phyloP scores from a whole-genome alignment of 1,140 invertebrate species.

The Eupristina koningsbergeri region DNA sequence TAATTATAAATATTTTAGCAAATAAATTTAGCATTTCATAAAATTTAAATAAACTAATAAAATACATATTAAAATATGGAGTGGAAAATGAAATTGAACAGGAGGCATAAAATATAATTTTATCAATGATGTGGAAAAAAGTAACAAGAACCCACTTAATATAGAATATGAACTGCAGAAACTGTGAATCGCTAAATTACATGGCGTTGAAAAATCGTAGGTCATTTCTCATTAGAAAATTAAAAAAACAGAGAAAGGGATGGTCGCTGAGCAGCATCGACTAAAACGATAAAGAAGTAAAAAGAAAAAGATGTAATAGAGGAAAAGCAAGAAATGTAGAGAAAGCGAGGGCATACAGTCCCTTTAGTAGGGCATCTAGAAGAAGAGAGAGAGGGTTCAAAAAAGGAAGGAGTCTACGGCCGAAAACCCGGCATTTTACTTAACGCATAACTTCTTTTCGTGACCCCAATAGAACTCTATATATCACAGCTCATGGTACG shows the following conservation, averaged over 20 bases:
- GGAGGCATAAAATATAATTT: not conserved
- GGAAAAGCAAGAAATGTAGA: not conserved
- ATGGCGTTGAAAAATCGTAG: not conserved
- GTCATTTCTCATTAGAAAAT: slow-evolving; percentile 21
- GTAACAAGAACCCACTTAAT: not conserved
- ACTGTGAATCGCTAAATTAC: not conserved
- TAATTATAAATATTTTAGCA: too few relatives aligned
- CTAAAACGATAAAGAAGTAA: not conserved
- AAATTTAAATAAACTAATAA: too few relatives aligned
- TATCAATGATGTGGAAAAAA: not conserved
- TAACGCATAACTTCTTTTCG: slow-evolving; percentile 60
- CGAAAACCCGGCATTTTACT: slow-evolving; percentile 55
- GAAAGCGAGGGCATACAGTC: slow-evolving; percentile 22
- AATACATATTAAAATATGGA: too few relatives aligned
- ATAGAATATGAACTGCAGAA: not conserved
- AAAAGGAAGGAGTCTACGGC: not conserved
- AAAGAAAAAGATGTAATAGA: not conserved
- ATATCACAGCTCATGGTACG: slow-evolving; percentile 45
- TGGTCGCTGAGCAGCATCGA: not conserved
- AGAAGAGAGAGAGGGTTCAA: not conserved
- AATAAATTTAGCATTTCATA: too few relatives aligned
- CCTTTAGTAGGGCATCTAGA: slow-evolving; percentile 48
- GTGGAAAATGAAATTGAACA: not conserved
- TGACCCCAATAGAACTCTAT: slow-evolving; percentile 52
- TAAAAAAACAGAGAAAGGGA: not conserved